Base-by-base conservation (phyloP, 35 echinoderm and acorn worm species). In the Acanthaster planci region DNA sequence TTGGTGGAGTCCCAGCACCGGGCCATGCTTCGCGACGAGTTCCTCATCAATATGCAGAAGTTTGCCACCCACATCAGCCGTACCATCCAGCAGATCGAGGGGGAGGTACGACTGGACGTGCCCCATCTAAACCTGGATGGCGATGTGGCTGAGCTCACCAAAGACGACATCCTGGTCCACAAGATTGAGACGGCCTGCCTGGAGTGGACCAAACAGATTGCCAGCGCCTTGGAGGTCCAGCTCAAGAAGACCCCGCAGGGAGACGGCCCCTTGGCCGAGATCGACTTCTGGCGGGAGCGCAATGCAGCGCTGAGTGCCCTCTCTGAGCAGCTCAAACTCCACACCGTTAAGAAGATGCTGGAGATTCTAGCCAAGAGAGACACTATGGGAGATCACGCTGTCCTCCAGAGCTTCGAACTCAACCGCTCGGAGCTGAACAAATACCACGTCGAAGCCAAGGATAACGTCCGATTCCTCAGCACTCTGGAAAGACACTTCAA, bases 31-130 rank as follows among this genome's bases (percentile, higher is more conserved):
- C 57, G 92, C 40, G 96, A 99, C 72, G 96, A 99, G 39, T 99
- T 99, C 84, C 89, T 99, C 27, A 99, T 99, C 86, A 99, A 99
- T 82, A 99, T 99, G 96, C 88, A 94, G 64, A 99, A 99, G 79
- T 99, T 99, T 86, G 91, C 92, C 23, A 89, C 68, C 17, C 96
- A 99, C 86, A 94, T 94, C 39, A 79, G 80, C 7, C 80, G 96
- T 12, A 99, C 96, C 30, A 99, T 99, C 78, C 96, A 99, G 56
- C 92, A 99, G 55, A 99, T 99, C 78, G 96, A 99, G 81, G 96
- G 96, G 17, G 96, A 94, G 80, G 92, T 99, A 2, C 82, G 92
- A 19, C 83, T 99, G 5, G 92, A 99, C 54, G 78, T 99, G 22
- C 96, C 96, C 0, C 82, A 94, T 0, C 82, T 99, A 0, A 42